Evolutionary conservation across 2,113 vertebrate genomes (phyloP).

Genomic region (Progne subis): DNA sequence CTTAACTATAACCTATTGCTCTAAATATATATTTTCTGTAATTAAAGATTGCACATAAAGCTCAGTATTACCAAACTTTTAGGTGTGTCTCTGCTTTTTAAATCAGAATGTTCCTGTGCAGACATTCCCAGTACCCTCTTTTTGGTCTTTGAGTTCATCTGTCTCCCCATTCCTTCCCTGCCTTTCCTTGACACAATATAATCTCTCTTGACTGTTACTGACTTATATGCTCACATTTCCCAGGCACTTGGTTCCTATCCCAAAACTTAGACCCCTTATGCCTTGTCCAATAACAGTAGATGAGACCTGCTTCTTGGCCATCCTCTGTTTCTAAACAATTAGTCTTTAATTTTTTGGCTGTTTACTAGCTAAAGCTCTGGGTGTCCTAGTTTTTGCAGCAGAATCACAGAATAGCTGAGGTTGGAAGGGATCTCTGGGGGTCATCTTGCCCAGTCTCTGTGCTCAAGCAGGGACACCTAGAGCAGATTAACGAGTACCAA

Average conservation of each 20-base stretch:
- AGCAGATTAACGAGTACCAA: not conserved
- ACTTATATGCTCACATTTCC: fast-evolving
- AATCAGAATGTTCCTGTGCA: not conserved
- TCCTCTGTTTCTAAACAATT: not conserved
- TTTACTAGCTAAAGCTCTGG: not conserved
- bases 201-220: not conserved
- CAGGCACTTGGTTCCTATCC: not conserved
- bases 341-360: not conserved
- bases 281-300: not conserved
- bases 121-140: not conserved
- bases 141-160: not conserved
- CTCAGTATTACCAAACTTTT: not conserved
- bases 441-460: not conserved
- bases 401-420: not conserved
- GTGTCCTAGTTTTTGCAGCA: not conserved
- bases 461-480: not conserved
- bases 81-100: not conserved
- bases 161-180: not conserved
- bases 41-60: not conserved
- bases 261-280: not conserved
- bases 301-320: not conserved
- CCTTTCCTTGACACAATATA: not conserved
- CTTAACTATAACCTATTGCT: not conserved
- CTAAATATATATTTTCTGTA: not conserved
- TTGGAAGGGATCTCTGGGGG: not conserved